Percentiles rank a stretch among this genome's conserved stretches.
Conservation (phyloP, 2,888 invertebrate species). For the Himalopsyche anomala region DNA sequence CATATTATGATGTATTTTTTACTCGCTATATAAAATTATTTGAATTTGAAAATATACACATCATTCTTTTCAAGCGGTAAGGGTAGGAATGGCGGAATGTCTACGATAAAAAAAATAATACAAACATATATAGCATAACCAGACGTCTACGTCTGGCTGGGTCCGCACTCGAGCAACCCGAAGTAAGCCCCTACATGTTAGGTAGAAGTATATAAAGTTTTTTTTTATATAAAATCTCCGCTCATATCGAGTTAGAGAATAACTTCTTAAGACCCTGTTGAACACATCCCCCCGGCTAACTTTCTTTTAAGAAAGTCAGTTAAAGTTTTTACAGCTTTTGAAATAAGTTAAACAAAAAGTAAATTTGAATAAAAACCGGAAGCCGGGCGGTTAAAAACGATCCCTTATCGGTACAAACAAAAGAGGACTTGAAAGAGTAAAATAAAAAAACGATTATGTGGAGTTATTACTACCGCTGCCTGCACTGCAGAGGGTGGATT, state of each 20-base stretch:
- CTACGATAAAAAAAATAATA: too few species aligned
- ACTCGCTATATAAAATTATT: too few species aligned
- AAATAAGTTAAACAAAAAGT: conserved; percentile 62
- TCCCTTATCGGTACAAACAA: conserved; percentile 45
- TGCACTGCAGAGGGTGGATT: neutral
- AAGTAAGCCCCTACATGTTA: neutral
- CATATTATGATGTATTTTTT: too few species aligned
- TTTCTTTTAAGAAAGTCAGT: conserved; percentile 55
- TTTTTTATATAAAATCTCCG: conserved; percentile 20
- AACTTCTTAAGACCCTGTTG: conserved; percentile 47
- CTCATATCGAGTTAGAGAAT: conserved; percentile 38
- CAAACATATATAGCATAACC: neutral
- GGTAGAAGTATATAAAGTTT: conserved; percentile 14
- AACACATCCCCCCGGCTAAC: conserved; percentile 52
- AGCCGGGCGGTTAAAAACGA: conserved; percentile 44
- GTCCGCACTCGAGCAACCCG: neutral
- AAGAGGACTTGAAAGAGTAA: conserved; percentile 2
- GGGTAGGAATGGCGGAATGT: too few species aligned
- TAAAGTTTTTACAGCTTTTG: conserved; percentile 56
- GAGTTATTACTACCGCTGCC: neutral
- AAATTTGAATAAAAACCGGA: conserved; percentile 55
- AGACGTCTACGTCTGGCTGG: neutral
- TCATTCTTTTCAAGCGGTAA: too few species aligned
- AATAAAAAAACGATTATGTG: neutral
- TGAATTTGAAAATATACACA: too few species aligned